phyloP scores from a whole-genome alignment of 2,113 vertebrate species.

The Rhynchomys soricoides region DNA sequence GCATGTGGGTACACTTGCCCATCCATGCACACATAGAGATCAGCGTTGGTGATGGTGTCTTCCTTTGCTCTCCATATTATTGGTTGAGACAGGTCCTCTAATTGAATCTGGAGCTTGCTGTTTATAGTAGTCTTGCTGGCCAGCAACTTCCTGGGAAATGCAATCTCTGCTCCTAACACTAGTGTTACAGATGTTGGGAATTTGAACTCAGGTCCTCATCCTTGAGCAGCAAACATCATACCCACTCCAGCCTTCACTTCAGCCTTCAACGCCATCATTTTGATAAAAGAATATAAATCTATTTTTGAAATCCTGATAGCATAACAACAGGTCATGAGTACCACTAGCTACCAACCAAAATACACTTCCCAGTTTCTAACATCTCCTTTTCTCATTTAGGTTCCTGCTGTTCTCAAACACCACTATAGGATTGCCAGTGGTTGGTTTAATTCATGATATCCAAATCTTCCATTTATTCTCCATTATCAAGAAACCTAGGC shows the following conservation, averaged over 20 bases:
- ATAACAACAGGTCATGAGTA: background rate
- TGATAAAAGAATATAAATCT: background rate
- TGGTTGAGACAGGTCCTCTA: background rate
- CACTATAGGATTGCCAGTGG: background rate
- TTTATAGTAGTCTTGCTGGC: background rate
- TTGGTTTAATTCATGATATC: background rate
- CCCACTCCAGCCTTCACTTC: background rate
- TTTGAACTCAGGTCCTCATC: background rate
- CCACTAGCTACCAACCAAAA: background rate
- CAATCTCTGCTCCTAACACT: background rate
- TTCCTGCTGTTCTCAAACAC: background rate
- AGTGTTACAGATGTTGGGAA: background rate
- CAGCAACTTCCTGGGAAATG: background rate
- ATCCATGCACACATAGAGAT: background rate
- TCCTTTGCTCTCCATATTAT: background rate
- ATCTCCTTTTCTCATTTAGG: background rate
- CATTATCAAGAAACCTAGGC: background rate
- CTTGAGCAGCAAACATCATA: background rate
- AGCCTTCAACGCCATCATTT: background rate
- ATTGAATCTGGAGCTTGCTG: background rate
- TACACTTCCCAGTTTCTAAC: background rate
- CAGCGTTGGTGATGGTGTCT: background rate
- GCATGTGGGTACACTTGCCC: background rate
- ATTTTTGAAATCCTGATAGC: background rate
- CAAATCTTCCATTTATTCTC: background rate